Conservation (phyloP, 2,797 vertebrate species). For the Knipowitschia caucasica region DNA sequence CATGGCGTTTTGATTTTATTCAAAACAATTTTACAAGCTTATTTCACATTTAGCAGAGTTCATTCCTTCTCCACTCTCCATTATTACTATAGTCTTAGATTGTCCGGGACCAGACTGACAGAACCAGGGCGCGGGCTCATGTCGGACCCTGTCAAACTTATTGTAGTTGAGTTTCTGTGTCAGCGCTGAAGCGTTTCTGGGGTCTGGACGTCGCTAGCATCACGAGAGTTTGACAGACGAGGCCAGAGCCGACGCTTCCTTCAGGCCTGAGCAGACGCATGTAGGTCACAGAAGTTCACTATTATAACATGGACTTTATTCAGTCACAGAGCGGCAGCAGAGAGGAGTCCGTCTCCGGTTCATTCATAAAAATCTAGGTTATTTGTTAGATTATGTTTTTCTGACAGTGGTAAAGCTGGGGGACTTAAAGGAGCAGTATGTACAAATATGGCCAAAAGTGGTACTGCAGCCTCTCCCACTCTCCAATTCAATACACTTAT, state of each 20-base stretch:
- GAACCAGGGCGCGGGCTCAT: too few relatives aligned
- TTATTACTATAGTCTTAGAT: too few relatives aligned
- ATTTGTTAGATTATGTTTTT: too few relatives aligned
- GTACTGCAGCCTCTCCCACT: too few relatives aligned
- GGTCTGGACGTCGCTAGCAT: not conserved
- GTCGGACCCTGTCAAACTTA: not conserved
- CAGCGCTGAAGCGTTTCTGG: not conserved
- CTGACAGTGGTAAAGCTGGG: too few relatives aligned
- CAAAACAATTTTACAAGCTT: too few relatives aligned
- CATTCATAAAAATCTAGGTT: constrained; percentile 2
- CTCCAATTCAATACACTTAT: too few relatives aligned
- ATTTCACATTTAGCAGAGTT: too few relatives aligned
- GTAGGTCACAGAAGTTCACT: not conserved
- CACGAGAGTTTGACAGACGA: constrained; percentile 1
- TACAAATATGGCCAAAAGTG: too few relatives aligned
- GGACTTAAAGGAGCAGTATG: not conserved
- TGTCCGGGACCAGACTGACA: too few relatives aligned
- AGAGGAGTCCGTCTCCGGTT: constrained; percentile 1
- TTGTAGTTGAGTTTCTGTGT: not conserved
- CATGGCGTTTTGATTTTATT: too few relatives aligned
- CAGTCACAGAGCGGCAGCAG: not conserved
- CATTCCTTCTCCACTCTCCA: too few relatives aligned
- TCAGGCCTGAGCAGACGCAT: not conserved
- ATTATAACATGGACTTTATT: not conserved
- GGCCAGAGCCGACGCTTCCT: not conserved